A percentile compares a stretch with the other conserved stretches of the same genome.
Evolutionary conservation across 2,888 invertebrate species (phyloP).

Genomic region (Drosophila vallismaia): DNA sequence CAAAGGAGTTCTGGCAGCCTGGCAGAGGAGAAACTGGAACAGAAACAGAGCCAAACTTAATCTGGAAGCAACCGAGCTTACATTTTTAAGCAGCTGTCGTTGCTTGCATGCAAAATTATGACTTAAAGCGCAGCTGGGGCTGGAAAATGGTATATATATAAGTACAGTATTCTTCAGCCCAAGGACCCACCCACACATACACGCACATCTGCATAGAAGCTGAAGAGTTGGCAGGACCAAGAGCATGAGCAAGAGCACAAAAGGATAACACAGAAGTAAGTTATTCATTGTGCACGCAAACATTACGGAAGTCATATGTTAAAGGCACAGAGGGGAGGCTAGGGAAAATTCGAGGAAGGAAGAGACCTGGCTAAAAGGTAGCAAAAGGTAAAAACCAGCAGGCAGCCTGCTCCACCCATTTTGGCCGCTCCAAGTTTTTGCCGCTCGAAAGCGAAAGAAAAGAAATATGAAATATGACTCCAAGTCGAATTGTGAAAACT

Average conservation of each 20-base stretch:
- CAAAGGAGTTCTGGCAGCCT: not conserved
- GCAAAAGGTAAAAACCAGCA: constrained; percentile 51
- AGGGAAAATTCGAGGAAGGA: constrained; percentile 39
- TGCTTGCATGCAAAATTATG: constrained; percentile 74
- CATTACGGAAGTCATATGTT: constrained; percentile 80
- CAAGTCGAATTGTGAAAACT: constrained; percentile 80
- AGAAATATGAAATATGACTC: constrained; percentile 76
- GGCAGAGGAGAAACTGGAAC: constrained; percentile 3
- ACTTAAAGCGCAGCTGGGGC: constrained; percentile 77
- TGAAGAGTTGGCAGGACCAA: constrained; percentile 8
- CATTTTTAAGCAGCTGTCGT: constrained; percentile 77
- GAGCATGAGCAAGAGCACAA: constrained; percentile 57
- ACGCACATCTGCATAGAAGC: constrained; percentile 25
- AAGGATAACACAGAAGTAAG: constrained; percentile 79
- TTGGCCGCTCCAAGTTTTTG: constrained; percentile 57
- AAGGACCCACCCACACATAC: constrained; percentile 50
- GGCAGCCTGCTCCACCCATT: constrained; percentile 25
- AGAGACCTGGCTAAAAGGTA: constrained; percentile 57
- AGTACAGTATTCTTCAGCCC: not conserved
- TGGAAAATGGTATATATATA: constrained; percentile 25
- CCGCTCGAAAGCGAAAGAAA: constrained; percentile 37
- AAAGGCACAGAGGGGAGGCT: constrained; percentile 58
- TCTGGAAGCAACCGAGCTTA: constrained; percentile 60
- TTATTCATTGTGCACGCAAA: constrained; percentile 81
- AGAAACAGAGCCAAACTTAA: constrained; percentile 49